Percentiles rank a stretch among this genome's conserved stretches.
Conservation (phyloP, 2,113 vertebrate species). For the Trogon surrucura region DNA sequence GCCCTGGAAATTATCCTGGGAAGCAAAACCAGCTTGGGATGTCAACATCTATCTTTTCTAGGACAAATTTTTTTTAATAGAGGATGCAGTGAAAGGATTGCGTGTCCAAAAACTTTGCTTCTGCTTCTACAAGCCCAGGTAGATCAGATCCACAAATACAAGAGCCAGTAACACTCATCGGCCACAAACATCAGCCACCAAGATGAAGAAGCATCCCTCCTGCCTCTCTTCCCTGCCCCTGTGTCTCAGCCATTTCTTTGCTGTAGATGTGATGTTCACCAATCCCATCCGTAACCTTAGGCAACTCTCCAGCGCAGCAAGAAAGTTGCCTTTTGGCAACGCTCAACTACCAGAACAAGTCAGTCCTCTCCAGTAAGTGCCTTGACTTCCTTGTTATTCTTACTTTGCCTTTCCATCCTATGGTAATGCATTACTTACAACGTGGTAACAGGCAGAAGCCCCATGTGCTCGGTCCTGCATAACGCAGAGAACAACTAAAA, state of each 20-base stretch:
- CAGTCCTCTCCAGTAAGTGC: neutral
- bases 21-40: neutral
- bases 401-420: neutral
- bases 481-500: neutral
- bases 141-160: neutral
- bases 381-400: neutral
- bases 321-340: neutral
- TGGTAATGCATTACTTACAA: neutral
- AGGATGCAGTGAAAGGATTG: neutral
- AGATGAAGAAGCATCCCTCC: neutral
- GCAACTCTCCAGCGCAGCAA: neutral
- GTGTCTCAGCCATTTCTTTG: neutral
- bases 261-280: neutral
- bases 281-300: neutral
- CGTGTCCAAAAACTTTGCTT: neutral
- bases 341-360: neutral
- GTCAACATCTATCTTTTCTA: neutral
- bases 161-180: neutral
- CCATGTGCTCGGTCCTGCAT: neutral
- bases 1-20: neutral
- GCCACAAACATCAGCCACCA: neutral
- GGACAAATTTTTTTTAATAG: neutral
- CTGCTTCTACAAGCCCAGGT: neutral
- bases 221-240: neutral
- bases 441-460: accelerated